Base-by-base conservation (phyloP, 1,140 invertebrate genomes). In the Leptonema lineaticorne region DNA sequence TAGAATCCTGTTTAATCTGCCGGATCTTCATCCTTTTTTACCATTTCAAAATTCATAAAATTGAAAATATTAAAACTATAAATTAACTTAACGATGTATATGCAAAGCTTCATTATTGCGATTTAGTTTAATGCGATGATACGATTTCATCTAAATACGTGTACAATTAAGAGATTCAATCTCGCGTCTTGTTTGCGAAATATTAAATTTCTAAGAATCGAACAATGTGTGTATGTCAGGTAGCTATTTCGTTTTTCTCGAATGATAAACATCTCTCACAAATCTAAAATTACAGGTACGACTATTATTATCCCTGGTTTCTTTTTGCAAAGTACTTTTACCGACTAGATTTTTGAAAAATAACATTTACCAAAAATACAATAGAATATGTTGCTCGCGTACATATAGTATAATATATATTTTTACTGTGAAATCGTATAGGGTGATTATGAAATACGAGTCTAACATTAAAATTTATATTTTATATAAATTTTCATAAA, bases 131-230 rank as follows among this genome's bases (percentile, higher is more conserved):
- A n/a, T n/a, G n/a, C n/a, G n/a, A n/a, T n/a, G n/a, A n/a, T n/a
- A n/a, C n/a, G n/a, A n/a, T n/a, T n/a, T n/a, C n/a, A n/a, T n/a
- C n/a, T n/a, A n/a, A n/a, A n/a, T n/a, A n/a, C n/a, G n/a, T n/a
- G n/a, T 27, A 46, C 24, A 33, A 16, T 29, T 2, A 9, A 26
- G 58, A 70, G 62, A 64, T 64, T 20, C 1, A 45, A 64, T 64
- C 62, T 64, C 6, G 27, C 63, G 69, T 71, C 70, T 67, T 71
- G 70, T 71, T 71, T 71, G 67, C 70, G 69, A 71, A 71, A 71
- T 71, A 71, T 71, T 71, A 63, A 69, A 71, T 71, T 71, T 71
- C 70, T 18, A 18, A 16, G 62, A 68, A 58, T 24, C 58, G 50
- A 18, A 62, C 57, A 68, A 68, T 60, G 24, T 27, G 67, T 69